Base-by-base conservation (phyloP, 2,113 vertebrate genomes). In the Amblyornis subalaris region DNA sequence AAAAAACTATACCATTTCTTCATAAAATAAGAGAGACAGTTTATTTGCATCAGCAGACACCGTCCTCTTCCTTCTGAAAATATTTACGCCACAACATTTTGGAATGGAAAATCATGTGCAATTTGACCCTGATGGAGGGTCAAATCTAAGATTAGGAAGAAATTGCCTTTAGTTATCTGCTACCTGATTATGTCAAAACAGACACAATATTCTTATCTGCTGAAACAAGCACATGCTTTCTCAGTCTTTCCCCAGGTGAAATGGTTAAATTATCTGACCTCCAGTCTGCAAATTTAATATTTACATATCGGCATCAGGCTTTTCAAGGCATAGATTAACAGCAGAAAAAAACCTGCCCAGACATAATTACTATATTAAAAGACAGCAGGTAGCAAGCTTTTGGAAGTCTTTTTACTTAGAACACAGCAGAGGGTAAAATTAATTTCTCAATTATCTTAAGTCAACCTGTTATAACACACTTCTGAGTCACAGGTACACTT, bases 301-400 rank as follows among this genome's bases (percentile, higher is more conserved):
- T 91, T 85, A 45, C 21, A 38, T 61, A 75, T 28, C 33, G 21
- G 21, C 19, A 91, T 61, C 23, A 57, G 8, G 14, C 17, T 73
- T 91, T 82, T 72, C 62, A 83, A 76, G 33, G 42, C 42, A 88
- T 9, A 82, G 62, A 82, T 91, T 88, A 79, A 82, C 25, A 82
- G 28, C 10, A 88, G 40, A 79, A 90, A 75, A 93, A 91, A 94
- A 16, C 6, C 23, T 78, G 29, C 33, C 60, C 67, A 88, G 82
- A 75, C 42, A 85, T 83, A 95, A 90, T 96, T 90, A 83, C 78
- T 78, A 10, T 85, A 88, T 94, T 91, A 96, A 91, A 96, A 91
- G 62, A 70, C 87, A 94, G 89, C 85, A 95, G 91, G 85, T 79
- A 79, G 69, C 55, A 90, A 91, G 81, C 26, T 79, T 94, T 87